phyloP scores from a whole-genome alignment of 2,797 vertebrate genomes.

The Poecilia velifera region DNA sequence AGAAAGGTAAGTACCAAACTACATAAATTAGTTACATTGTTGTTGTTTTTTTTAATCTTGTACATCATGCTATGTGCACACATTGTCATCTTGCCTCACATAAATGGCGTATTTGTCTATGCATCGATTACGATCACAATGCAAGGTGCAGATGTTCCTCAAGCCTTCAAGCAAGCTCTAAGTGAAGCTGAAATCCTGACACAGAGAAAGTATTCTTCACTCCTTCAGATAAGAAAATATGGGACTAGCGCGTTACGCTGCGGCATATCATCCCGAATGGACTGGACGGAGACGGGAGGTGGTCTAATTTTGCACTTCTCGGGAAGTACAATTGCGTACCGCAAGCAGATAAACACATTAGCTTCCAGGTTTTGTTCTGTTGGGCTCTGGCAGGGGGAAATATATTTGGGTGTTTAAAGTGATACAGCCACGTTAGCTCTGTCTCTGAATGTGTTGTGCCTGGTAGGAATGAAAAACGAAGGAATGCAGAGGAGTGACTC shows the following conservation, averaged over 20 bases:
- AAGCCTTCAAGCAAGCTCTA: neutral
- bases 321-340: conserved; percentile 79
- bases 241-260: conserved; percentile 5
- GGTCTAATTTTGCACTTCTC: conserved; percentile 64
- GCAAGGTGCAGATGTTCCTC: conserved; percentile 2
- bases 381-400: conserved; percentile 34
- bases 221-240: conserved; percentile 23
- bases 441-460: conserved; percentile 6
- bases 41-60: neutral
- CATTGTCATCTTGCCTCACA: conserved; percentile 5
- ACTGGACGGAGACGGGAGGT: conserved; percentile 66
- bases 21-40: neutral
- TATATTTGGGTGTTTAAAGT: conserved; percentile 47
- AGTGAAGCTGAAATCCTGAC: conserved; percentile 25
- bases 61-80: neutral
- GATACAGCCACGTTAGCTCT: conserved; percentile 24
- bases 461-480: conserved; percentile 35
- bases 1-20: conserved; percentile 82
- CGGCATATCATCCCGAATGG: conserved; percentile 36
- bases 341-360: conserved; percentile 66
- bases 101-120: conserved; percentile 14
- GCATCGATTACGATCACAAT: neutral
- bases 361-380: conserved; percentile 82
- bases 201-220: conserved; percentile 13
- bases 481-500: conserved; percentile 29